These are phyloP conservation scores for Rhamnusium bicolor DNA, from an alignment of 2,888 invertebrate genomes.

Conservation along the genomic window DNA sequence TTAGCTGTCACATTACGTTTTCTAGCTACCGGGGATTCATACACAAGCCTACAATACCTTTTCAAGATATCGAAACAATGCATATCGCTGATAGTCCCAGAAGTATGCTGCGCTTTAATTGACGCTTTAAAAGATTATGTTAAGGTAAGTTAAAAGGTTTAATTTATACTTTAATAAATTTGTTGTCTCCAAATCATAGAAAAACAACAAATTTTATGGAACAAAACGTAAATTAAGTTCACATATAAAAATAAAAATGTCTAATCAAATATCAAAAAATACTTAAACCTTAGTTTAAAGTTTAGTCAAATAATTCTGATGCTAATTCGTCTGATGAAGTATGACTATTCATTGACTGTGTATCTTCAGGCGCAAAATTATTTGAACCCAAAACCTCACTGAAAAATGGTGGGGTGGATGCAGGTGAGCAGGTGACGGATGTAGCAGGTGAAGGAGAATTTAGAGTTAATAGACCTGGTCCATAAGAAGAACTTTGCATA, in stretches of 20 bases:
- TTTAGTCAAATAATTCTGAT: constrained; percentile 1
- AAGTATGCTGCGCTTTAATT: constrained; percentile 17
- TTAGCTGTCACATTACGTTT: constrained; percentile 35
- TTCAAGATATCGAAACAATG: constrained; percentile 40
- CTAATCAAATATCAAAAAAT: neutral
- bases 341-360: neutral
- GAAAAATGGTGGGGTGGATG: neutral
- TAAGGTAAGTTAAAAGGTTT: neutral
- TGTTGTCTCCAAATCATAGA: neutral
- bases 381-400: neutral
- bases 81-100: constrained; percentile 30
- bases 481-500: neutral
- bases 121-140: neutral
- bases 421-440: neutral
- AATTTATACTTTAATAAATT: neutral
- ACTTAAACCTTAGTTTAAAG: neutral
- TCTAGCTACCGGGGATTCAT: constrained; percentile 38
- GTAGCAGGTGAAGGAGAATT: neutral
- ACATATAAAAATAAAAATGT: neutral
- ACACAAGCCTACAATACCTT: constrained; percentile 33
- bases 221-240: neutral
- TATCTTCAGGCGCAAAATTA: constrained; percentile 5
- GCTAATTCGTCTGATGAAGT: neutral
- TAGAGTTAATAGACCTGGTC: neutral
- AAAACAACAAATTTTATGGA: neutral